Base-by-base conservation (phyloP, 37 sponge, comb jelly and placozoan genomes). In the Dysidea cf. avara region DNA sequence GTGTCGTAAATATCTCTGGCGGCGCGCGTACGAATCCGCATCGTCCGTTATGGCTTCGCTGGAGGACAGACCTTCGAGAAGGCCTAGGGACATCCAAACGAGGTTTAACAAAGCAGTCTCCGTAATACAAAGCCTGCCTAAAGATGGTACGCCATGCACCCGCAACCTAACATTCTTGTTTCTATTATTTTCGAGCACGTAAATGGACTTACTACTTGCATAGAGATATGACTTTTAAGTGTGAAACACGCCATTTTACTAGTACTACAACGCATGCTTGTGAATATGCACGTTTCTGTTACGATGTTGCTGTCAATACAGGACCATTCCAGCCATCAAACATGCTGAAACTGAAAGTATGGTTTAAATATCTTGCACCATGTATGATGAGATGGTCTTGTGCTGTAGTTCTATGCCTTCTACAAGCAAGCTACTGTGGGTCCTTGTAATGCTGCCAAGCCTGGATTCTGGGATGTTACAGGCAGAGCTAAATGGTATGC, bases 371-470 rank as follows among this genome's bases (percentile, higher is more conserved):
- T 0, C 16, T 1, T n/a, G 61, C 11, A 6, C 61, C 16, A 3
- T 21, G 2, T 20, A 6, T 21, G 3, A 28, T 18, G 3, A 3
- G 2, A 7, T 26, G 2, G 34, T 25, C 29, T 61, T 18, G 20
- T 53, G 49, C 18, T 54, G 13, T 70, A 89, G 90, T 89, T 89
- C 56, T 89, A 89, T 83, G 84, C 83, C 25, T 72, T 89, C 35
- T 89, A 83, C 72, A 89, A 89, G 76, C 84, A 83, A 49, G 72
- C 76, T n/a, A 83, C 57, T 2, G 56, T 69, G 22, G 90, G 90
- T 54, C 84, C 90, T 0, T 83, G 84, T 63, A 70, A 61, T 39
- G 62, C 57, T 1, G 29, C 80, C 0, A 68, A 82, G 40, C 90
- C 90, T 17, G 70, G 66, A 25, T 75, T 89, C 65, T 89, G 80